phyloP scores from a whole-genome alignment of 2,797 vertebrate genomes.

The Sarcophilus harrisii region DNA sequence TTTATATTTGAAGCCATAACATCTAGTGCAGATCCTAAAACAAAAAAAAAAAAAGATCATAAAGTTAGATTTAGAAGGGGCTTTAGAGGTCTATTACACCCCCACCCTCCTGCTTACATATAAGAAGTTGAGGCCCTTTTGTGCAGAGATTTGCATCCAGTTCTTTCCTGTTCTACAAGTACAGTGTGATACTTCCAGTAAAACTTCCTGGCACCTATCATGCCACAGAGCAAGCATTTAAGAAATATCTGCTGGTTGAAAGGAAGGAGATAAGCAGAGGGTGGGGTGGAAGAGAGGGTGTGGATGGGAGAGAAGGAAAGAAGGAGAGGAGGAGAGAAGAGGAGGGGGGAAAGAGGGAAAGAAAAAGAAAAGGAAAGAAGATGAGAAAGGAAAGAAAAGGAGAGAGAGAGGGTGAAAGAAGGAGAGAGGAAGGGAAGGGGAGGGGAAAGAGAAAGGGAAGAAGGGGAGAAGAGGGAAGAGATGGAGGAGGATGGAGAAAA shows the following conservation, averaged over 20 bases:
- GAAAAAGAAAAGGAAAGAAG: too few relatives aligned
- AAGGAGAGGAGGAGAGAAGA: too few relatives aligned
- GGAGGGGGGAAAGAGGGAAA: not conserved
- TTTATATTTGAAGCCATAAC: not conserved
- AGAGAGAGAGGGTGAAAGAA: not conserved
- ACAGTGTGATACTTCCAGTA: not conserved
- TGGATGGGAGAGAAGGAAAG: too few relatives aligned
- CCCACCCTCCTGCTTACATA: not conserved
- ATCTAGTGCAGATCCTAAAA: not conserved
- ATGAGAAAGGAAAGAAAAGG: not conserved
- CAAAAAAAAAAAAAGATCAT: not conserved
- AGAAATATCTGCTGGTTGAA: not conserved
- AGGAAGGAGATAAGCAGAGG: not conserved
- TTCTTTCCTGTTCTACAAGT: not conserved
- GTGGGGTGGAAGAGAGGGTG: not conserved
- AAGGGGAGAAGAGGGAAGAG: fast-evolving
- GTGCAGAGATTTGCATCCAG: not conserved
- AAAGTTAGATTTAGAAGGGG: not conserved
- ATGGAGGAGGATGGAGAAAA: not conserved
- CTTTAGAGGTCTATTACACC: not conserved
- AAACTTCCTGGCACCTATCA: not conserved
- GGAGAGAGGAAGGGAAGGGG: fast-evolving
- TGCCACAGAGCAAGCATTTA: not conserved
- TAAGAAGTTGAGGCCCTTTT: not conserved
- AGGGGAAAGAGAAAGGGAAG: not conserved